Evolutionary conservation across 2,113 vertebrate genomes (phyloP).

Genomic region (Atractosteus spatula): DNA sequence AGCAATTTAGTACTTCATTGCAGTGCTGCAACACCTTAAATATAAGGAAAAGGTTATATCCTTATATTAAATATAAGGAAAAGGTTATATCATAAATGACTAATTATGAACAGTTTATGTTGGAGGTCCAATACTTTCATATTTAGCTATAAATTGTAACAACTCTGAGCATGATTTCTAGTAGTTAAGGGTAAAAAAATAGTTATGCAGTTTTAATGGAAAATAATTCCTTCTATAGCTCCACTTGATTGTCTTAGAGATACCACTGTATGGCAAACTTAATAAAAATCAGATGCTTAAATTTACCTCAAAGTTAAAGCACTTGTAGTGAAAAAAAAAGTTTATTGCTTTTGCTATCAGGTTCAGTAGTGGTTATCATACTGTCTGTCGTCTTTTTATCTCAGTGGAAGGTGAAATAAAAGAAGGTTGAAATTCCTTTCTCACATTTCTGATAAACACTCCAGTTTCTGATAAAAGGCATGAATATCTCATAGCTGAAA

Average conservation of each 20-base stretch:
- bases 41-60: too few relatives aligned
- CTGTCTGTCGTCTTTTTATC: constrained; percentile 45
- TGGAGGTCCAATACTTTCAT: too few relatives aligned
- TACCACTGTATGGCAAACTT: constrained; percentile 32
- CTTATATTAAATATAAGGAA: too few relatives aligned
- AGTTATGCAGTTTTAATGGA: not conserved
- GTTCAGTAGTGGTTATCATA: constrained; percentile 67
- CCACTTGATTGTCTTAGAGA: constrained; percentile 27
- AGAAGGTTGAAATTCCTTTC: constrained; percentile 31
- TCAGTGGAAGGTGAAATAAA: constrained; percentile 24
- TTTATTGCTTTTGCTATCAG: constrained; percentile 70
- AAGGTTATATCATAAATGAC: too few relatives aligned
- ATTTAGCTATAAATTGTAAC: not conserved
- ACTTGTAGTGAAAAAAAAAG: constrained; percentile 44
- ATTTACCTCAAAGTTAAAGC: constrained; percentile 43
- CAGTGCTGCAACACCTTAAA: too few relatives aligned
- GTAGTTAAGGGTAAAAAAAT: too few relatives aligned
- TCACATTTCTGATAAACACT: constrained; percentile 28
- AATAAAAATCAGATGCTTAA: constrained; percentile 40
- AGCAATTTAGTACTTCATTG: too few relatives aligned
- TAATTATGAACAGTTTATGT: too few relatives aligned
- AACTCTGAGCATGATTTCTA: too few relatives aligned
- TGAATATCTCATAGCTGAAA: constrained; percentile 26
- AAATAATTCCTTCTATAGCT: not conserved
- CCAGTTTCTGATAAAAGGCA: constrained; percentile 9